These are phyloP conservation scores for Chunga burmeisteri DNA, from an alignment of 2,113 vertebrate genomes.

Conservation along the genomic window DNA sequence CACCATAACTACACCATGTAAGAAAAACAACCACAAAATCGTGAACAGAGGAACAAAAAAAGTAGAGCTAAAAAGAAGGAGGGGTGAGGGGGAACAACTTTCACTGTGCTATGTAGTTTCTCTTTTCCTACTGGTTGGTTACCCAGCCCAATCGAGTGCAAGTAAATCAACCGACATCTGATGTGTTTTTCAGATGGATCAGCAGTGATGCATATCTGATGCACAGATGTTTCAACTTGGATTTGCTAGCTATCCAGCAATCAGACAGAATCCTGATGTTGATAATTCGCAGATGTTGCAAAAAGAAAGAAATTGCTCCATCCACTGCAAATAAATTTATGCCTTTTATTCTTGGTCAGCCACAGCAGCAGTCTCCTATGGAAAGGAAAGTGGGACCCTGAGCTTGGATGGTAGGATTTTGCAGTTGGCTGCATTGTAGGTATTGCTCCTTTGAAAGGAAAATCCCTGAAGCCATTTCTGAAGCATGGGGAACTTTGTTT, in stretches of 20 bases:
- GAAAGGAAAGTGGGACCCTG: not conserved
- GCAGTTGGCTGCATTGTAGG: not conserved
- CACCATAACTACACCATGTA: not conserved
- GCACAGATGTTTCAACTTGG: slow-evolving; percentile 46
- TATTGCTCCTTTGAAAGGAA: not conserved
- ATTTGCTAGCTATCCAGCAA: slow-evolving; percentile 32
- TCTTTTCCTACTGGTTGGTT: not conserved
- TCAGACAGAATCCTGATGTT: slow-evolving; percentile 8
- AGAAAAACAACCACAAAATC: not conserved
- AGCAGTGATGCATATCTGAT: not conserved
- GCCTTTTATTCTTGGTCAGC: not conserved
- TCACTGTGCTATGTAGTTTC: not conserved
- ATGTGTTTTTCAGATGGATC: slow-evolving; percentile 28
- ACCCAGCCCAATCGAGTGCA: not conserved
- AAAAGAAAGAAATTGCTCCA: not conserved
- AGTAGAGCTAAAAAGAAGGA: not conserved
- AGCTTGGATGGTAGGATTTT: not conserved
- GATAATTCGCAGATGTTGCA: slow-evolving; percentile 27
- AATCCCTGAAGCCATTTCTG: not conserved
- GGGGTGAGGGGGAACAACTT: not conserved
- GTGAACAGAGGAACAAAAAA: not conserved
- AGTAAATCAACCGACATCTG: not conserved
- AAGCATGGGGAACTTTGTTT: not conserved
- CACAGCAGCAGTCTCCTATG: not conserved
- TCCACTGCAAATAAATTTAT: not conserved